Conservation (phyloP, 2,888 invertebrate genomes). For the Dasysyrphus albostriatus region DNA sequence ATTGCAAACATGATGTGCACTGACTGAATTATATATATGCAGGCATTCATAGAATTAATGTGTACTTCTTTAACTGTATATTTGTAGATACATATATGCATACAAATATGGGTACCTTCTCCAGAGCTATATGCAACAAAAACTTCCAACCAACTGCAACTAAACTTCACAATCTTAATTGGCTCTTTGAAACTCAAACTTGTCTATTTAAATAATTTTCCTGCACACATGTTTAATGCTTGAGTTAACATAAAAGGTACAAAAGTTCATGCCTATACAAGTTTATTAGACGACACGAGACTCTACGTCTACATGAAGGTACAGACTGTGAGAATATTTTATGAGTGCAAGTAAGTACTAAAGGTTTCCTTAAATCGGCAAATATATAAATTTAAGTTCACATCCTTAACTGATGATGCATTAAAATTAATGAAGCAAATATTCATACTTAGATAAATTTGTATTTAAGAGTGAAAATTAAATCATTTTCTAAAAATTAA, state of each 20-base stretch:
- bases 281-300: background rate
- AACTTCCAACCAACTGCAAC: slow-evolving; percentile 22
- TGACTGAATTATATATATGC: background rate
- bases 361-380: background rate
- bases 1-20: background rate
- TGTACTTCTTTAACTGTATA: background rate
- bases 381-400: background rate
- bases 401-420: background rate
- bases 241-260: slow-evolving; percentile 12
- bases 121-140: background rate
- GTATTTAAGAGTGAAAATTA: background rate
- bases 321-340: background rate
- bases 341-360: background rate
- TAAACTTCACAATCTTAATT: slow-evolving; percentile 37
- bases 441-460: background rate
- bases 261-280: slow-evolving; percentile 1
- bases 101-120: too few species aligned
- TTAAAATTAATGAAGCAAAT: background rate
- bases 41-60: background rate
- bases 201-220: slow-evolving; percentile 39
- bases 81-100: too few species aligned
- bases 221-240: slow-evolving; percentile 33
- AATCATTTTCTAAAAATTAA: too few species aligned
- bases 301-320: background rate
- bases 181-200: slow-evolving; percentile 36